Base-by-base conservation (phyloP, 2,113 vertebrate species). In the Caranx ignobilis region DNA sequence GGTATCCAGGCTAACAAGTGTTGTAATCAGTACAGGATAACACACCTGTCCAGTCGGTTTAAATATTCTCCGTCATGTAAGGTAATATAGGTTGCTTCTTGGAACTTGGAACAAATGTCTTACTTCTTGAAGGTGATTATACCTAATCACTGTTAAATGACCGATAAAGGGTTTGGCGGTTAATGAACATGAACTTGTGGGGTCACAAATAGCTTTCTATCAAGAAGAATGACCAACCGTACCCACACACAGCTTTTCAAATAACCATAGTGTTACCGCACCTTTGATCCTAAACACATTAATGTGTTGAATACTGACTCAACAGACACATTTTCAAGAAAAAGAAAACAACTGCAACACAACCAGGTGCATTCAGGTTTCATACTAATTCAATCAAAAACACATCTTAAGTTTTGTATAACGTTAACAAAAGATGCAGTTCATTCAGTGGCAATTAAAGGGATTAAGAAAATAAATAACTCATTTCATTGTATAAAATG, bases 401-500 rank as follows among this genome's bases (percentile, higher is more conserved):
- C n/a, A 78, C 47, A 61, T 73, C 69, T 50, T 73, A 18, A 71
- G 47, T 69, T 76, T 34, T 48, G 31, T 1, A 67, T 32, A 83
- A 21, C 19, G 70, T 75, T 12, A 75, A 81, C 41, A 64, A 75
- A 82, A 50, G 35, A 50, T 80, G 52, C 79, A 83, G 61, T 65
- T 81, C 43, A 76, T 70, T 82, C 18, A 67, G 47, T 75, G 59
- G 70, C 75, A 86, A 80, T 68, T n/a, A 87, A 77, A 80, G 35
- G 41, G n/a, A 84, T 69, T 76, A 77, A 48, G 45, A 75, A 91
- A 91, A 91, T 91, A 90, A 91, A 89, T 88, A 83, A 79, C 1
- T 41, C 1, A 64, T 67, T 54, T 71, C 7, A 57, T 32, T 50
- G 37, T 45, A 86, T 74, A 78, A 87, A 91, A 75, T 18, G 2